Base-by-base conservation (phyloP, 1,140 invertebrate species). In the Nephila pilipes region DNA sequence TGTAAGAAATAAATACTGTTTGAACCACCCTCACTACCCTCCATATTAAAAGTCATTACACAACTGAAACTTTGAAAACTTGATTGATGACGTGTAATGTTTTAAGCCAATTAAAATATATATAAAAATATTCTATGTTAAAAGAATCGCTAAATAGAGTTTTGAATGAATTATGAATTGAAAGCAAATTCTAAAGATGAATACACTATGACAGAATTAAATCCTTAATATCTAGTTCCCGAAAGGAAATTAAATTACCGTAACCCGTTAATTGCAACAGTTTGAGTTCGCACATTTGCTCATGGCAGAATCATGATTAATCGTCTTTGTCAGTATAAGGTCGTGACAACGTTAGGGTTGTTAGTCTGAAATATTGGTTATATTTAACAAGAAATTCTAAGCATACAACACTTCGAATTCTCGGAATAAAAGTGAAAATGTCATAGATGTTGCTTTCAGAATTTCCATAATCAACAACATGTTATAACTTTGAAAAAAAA, bases 191-290 rank as follows among this genome's bases (percentile, higher is more conserved):
- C 63, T 65, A n/a, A 80, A 80, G 20, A n/a, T 81, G 38, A 54
- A 55, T 81, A 81, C 20, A 81, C 38, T 55, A 25, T 54, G 80
- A 55, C 80, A 55, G 22, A 46, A 81, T 81, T 81, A 54, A n/a
- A 55, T 25, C 36, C 83, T 16, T 85, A 83, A 83, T 83, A 29
- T 85, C 55, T 58, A 14, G 29, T 55, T 85, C 38, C 46, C 83
- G 54, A 85, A 85, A 54, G 29, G 83, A 85, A 85, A 55, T 85
- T 85, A 58, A 85, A 85, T 29, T 85, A 85, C 83, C 83, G 54
- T 85, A 85, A 60, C 83, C 85, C 46, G 85, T 60, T 87, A 87
- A 87, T 60, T 87, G 85, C 85, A 87, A 87, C 85, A 87, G 85
- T 87, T 87, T 87, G 57, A 87, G 58, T 87, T 60, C 32, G 58